These are phyloP conservation scores for Geococcyx californianus DNA, from an alignment of 2,113 vertebrate species.

Conservation along the genomic window DNA sequence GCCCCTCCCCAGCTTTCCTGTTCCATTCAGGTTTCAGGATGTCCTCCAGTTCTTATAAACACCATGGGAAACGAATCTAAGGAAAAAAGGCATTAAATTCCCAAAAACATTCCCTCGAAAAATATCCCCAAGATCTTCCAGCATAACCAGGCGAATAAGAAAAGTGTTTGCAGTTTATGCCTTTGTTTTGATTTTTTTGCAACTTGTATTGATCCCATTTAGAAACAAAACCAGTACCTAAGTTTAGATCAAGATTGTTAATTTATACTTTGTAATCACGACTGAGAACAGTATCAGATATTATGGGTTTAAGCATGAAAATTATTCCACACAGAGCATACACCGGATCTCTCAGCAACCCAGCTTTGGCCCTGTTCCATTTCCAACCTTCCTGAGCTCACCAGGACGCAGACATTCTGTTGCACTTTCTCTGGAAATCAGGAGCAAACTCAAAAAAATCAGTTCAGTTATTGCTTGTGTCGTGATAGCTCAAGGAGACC, in stretches of 20 bases:
- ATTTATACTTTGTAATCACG: neutral
- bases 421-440: neutral
- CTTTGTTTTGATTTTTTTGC: neutral
- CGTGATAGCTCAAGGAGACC: neutral
- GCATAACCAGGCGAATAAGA: conserved; percentile 51
- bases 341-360: neutral
- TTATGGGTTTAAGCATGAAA: neutral
- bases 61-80: conserved; percentile 9
- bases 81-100: conserved; percentile 75
- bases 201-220: neutral
- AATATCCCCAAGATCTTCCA: no score
- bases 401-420: neutral
- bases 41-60: conserved; percentile 72
- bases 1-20: neutral
- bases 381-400: neutral
- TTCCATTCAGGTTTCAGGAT: conserved; percentile 13
- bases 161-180: neutral
- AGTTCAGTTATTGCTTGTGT: no score
- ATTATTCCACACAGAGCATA: fast-evolving
- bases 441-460: neutral
- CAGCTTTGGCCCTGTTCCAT: neutral
- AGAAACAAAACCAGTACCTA: neutral
- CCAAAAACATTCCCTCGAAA: no score
- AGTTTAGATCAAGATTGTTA: neutral
- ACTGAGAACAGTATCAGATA: neutral